Evolutionary conservation across 2,888 invertebrate species (phyloP).

Genomic region (Ariolimax columbianus): DNA sequence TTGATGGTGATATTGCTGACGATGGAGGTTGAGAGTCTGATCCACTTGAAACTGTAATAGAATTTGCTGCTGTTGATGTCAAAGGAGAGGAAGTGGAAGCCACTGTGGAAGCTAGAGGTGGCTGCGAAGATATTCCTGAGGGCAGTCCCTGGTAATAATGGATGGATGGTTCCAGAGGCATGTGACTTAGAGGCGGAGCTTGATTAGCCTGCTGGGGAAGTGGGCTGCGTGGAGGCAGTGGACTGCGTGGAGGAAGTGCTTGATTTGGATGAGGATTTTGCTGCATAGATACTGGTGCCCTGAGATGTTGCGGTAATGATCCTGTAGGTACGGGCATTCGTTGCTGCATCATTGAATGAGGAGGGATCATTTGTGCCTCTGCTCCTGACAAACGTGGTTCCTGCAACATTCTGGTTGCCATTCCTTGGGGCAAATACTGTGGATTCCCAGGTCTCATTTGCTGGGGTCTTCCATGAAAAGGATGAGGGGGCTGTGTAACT

Average conservation of each 20-base stretch:
- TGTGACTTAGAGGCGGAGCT: slow-evolving; percentile 23
- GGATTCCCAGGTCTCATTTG: slow-evolving; percentile 43
- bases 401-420: slow-evolving; percentile 22
- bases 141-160: slow-evolving; percentile 25
- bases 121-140: slow-evolving; percentile 6
- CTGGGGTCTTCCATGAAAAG: slow-evolving; percentile 49
- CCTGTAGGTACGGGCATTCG: slow-evolving; percentile 18
- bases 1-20: slow-evolving; percentile 4
- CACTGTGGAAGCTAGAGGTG: background rate
- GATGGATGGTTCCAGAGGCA: slow-evolving; percentile 14
- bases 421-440: slow-evolving; percentile 28
- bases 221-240: slow-evolving; percentile 19
- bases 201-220: slow-evolving; percentile 14
- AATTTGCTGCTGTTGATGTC: slow-evolving; percentile 7
- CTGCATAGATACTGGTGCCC: slow-evolving; percentile 33
- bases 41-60: slow-evolving; percentile 23
- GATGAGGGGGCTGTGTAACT: slow-evolving; percentile 7
- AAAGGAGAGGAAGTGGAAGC: slow-evolving; percentile 41
- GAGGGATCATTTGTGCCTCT: slow-evolving; percentile 39
- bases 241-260: slow-evolving; percentile 12
- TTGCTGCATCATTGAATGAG: slow-evolving; percentile 35
- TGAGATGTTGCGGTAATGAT: slow-evolving; percentile 41
- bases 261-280: slow-evolving; percentile 5
- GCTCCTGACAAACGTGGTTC: slow-evolving; percentile 25
- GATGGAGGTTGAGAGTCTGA: slow-evolving; percentile 31